Base-by-base conservation (phyloP, 2,797 vertebrate species). In the Lutjanus campechanus region DNA sequence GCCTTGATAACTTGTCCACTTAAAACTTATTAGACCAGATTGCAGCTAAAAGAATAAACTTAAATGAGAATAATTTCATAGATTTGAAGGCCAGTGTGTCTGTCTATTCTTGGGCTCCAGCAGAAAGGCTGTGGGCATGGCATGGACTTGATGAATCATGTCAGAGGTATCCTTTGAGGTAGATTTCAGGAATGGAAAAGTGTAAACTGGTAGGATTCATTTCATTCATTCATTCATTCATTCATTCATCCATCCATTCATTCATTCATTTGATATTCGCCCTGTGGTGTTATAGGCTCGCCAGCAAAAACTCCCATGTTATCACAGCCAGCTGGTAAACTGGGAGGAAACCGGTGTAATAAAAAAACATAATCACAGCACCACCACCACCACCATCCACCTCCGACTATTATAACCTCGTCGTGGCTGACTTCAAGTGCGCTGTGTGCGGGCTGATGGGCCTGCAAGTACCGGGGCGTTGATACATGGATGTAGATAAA, bases 291-390 rank as follows among this genome's bases (percentile, higher is more conserved):
- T 36, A 2, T 36, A 36, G 29, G 29, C 29, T 77, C 25, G 11
- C 22, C 76, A 50, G 25, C 17, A 60, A 20, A 55, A 61, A 29
- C 75, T 72, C 77, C 36, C 72, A 1, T 73, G 70, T 44, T 55
- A 47, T 54, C 55, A 7, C 40, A 61, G 22, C 16, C 49, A 64
- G 29, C 67, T 22, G 4, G 29, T 36, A 5, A 70, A 60, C 77
- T 55, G 81, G 85, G 77, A 86, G 78, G 46, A 66, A 84, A 73
- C 79, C 73, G 61, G 76, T 69, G 69, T 17, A 65, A 65, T 44
- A 63, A 67, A 68, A 51, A 20, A 66, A 16, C 63, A 55, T 25
- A 49, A 69, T 51, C 54, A 19, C 50, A 36, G 29, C n/a, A n/a
- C n/a, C 29, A 29, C 29, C 29, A 36, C 29, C 29, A 36, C 29